Percentiles rank a stretch among this genome's conserved stretches.
Evolutionary conservation across 2,888 invertebrate genomes (phyloP).

Genomic region (Euproctis similis): DNA sequence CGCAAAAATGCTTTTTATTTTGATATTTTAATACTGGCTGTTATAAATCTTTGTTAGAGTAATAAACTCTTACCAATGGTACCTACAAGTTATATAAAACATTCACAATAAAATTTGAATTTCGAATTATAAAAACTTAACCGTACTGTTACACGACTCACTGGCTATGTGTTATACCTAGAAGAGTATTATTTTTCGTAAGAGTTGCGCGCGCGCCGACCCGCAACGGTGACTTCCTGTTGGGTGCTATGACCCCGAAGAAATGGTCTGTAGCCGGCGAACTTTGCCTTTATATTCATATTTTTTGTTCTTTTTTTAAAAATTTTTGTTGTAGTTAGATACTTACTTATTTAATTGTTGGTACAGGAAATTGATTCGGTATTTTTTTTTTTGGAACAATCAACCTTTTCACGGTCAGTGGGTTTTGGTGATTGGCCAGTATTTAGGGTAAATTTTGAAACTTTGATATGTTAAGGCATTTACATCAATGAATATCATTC

Average conservation of each 20-base stretch:
- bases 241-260: constrained; percentile 74
- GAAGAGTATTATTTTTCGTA: constrained; percentile 68
- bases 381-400: constrained; percentile 42
- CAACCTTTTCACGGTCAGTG: constrained; percentile 54
- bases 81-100: constrained; percentile 19
- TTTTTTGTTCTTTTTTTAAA: constrained; percentile 48
- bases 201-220: constrained; percentile 63
- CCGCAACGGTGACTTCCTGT: constrained; percentile 66
- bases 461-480: no score
- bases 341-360: constrained; percentile 29
- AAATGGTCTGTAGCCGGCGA: constrained; percentile 57
- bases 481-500: no score
- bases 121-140: constrained; percentile 24
- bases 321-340: no score
- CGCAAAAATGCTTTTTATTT: no score
- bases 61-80: constrained; percentile 4
- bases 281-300: constrained; percentile 46
- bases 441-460: no score
- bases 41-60: no score
- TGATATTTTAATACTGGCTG: no score
- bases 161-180: constrained; percentile 56
- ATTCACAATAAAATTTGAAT: constrained; percentile 16
- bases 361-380: constrained; percentile 67
- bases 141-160: constrained; percentile 46
- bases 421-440: constrained; percentile 11